phyloP scores from a whole-genome alignment of 1,140 invertebrate species.

The Eriosoma lanigerum region DNA sequence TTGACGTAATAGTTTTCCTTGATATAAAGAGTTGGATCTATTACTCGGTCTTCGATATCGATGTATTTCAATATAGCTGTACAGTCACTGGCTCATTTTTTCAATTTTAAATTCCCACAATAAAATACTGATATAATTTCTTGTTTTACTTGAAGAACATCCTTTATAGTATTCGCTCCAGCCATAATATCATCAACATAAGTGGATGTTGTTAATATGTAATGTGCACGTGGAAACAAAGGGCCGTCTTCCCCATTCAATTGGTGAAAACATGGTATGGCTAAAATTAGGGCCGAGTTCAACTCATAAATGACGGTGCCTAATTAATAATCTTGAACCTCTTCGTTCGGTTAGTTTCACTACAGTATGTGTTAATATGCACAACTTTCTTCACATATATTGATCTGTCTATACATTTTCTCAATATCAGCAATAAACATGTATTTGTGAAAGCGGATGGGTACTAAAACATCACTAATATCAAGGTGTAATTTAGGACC shows the following conservation, averaged over 20 bases:
- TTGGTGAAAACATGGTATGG: conserved; percentile 57
- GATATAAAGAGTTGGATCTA: neutral
- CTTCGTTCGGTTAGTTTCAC: conserved; percentile 43
- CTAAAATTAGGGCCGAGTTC: conserved; percentile 56
- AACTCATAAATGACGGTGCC: conserved; percentile 57
- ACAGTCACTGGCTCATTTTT: neutral
- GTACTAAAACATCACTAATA: too few species aligned
- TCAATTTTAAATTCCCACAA: neutral
- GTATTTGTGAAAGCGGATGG: neutral
- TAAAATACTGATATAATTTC: neutral
- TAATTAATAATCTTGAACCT: conserved; percentile 55
- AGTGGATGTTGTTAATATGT: neutral
- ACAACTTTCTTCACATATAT: conserved; percentile 51
- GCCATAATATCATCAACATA: conserved; percentile 18
- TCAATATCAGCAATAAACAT: conserved; percentile 55
- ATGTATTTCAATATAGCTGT: neutral
- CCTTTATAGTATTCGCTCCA: neutral
- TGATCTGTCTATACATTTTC: conserved; percentile 54
- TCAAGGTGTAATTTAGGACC: too few species aligned
- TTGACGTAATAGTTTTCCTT: neutral
- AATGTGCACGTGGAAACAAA: neutral
- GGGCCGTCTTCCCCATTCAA: conserved; percentile 54
- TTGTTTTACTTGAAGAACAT: neutral
- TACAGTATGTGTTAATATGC: conserved; percentile 58
- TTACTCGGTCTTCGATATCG: neutral